phyloP scores from a whole-genome alignment of 2,888 invertebrate genomes.

The Hofmannophila pseudospretella region DNA sequence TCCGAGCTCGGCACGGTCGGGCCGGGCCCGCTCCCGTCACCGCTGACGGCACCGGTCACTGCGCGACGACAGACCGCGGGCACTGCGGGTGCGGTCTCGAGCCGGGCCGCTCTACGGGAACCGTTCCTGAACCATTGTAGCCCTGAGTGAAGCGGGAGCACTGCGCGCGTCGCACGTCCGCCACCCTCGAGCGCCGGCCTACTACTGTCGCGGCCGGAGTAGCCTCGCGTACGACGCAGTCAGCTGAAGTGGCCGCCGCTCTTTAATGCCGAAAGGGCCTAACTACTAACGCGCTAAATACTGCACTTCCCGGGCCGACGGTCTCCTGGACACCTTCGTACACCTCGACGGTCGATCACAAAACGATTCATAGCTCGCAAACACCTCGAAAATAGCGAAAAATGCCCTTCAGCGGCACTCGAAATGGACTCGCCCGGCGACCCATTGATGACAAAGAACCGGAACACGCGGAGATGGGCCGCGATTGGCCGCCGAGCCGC shows the following conservation, averaged over 20 bases:
- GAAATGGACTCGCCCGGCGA: conserved; percentile 79
- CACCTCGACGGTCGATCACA: conserved; percentile 16
- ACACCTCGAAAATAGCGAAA: conserved; percentile 46
- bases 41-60: conserved; percentile 24
- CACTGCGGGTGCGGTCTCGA: conserved; percentile 1
- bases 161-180: conserved; percentile 39
- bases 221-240: conserved; percentile 74
- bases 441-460: conserved; percentile 85
- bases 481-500: conserved; percentile 79
- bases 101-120: conserved; percentile 42
- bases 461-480: conserved; percentile 74
- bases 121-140: conserved; percentile 59
- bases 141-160: conserved; percentile 21
- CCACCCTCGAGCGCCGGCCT: conserved; percentile 51
- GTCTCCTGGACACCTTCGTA: conserved; percentile 16
- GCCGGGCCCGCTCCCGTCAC: conserved; percentile 51
- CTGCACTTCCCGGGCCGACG: conserved; percentile 23
- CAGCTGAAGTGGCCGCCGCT: conserved; percentile 74
- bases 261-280: conserved; percentile 63
- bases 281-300: conserved; percentile 46
- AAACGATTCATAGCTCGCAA: conserved; percentile 21
- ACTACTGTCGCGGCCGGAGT: conserved; percentile 41
- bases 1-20: no score
- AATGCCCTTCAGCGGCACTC: conserved; percentile 49
- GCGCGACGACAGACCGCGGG: conserved; percentile 3